phyloP scores from a whole-genome alignment of 1,140 invertebrate genomes.

The Rhagoletis pomonella region DNA sequence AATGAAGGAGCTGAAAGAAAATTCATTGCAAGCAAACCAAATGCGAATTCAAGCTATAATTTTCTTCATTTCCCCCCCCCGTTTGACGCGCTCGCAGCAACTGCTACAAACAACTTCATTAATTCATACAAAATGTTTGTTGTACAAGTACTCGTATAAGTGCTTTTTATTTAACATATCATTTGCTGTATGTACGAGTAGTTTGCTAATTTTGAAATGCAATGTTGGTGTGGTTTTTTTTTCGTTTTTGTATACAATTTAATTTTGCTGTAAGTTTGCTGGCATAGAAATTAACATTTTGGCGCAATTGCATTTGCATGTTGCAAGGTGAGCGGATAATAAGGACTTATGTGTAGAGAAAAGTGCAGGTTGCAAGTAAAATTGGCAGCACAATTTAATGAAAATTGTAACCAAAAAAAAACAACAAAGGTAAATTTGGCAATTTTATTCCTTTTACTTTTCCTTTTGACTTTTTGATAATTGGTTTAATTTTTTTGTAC shows the following conservation, averaged over 20 bases:
- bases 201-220: conserved; percentile 36
- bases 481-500: too few species aligned
- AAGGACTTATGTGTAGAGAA: conserved; percentile 12
- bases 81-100: not conserved
- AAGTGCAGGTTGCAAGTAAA: conserved; percentile 13
- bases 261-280: conserved; percentile 13
- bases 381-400: conserved; percentile 34
- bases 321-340: conserved; percentile 32
- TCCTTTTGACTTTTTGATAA: too few species aligned
- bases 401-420: not conserved
- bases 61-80: not conserved
- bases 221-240: not conserved
- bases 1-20: too few species aligned
- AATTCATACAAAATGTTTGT: conserved; percentile 11
- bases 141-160: not conserved
- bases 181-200: not conserved
- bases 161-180: conserved; percentile 46
- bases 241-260: not conserved
- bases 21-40: not conserved
- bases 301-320: conserved; percentile 39
- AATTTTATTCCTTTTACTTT: too few species aligned
- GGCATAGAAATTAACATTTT: conserved; percentile 40
- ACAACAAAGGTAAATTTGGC: not conserved
- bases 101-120: conserved; percentile 1
- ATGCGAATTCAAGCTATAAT: conserved; percentile 12